Base-by-base conservation (phyloP, 2,113 vertebrate species). In the Vimba vimba region DNA sequence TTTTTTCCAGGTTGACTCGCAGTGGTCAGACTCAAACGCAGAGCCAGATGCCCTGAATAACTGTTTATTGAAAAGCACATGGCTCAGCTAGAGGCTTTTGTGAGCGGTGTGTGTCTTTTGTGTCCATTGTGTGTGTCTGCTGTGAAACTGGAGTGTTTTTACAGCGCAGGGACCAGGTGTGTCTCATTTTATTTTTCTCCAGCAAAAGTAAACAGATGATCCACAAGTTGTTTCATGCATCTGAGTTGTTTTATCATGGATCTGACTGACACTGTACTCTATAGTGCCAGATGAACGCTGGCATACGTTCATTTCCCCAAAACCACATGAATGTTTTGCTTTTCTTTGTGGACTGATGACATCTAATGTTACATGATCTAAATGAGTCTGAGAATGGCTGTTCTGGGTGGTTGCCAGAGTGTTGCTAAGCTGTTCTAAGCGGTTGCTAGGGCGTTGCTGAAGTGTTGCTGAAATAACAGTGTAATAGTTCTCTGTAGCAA, bases 41-140 rank as follows among this genome's bases (percentile, higher is more conserved):
- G 75, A 47, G 15, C 47, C 52, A 83, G 76, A 85, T 75, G 45
- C 55, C 30, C 82, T 25, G n/a, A 87, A 87, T 68, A 87, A 59
- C 78, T 85, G 83, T 87, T 82, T 82, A 82, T 39, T 47, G 69
- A 87, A 81, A 79, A 81, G 71, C 57, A 79, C 68, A 45, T 68
- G 59, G 43, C 78, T 77, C 60, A 62, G 55, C 66, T 86, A 71
- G 25, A 77, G 33, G 60, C 39, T 79, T 86, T 73, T 85, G 73
- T 60, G 39, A 50, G 19, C 43, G 43, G 8, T 9, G 39, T 39
- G 43, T 43, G 43, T 43, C 87, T 74, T 55, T 60, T 86, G 84
- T 86, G 43, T 83, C 11, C 84, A 83, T 83, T 79, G 80, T 88
- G 84, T 71, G 21, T 52, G 57, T 23, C 33, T 60, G 25, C 47